phyloP scores from a whole-genome alignment of 2,113 vertebrate genomes.

The Pyrgilauda ruficollis region DNA sequence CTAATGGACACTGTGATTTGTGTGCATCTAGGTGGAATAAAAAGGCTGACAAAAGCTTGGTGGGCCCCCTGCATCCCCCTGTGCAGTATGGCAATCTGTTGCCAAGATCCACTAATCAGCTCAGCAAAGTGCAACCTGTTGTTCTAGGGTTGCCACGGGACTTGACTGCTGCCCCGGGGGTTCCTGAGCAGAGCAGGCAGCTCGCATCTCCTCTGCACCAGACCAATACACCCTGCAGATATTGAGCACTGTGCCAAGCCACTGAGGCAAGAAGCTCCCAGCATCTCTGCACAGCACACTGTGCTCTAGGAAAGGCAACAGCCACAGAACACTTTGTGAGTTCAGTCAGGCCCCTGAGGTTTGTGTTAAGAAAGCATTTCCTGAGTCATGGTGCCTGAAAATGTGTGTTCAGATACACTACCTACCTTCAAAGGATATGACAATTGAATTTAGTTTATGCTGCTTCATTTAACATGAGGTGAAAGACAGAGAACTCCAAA shows the following conservation, averaged over 20 bases:
- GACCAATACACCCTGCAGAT: rapidly evolving
- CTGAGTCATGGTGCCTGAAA: not conserved
- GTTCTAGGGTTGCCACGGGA: not conserved
- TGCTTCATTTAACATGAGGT: not conserved
- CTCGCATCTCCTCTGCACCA: not conserved
- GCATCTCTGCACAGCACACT: no score
- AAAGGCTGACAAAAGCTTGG: not conserved
- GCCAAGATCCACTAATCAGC: not conserved
- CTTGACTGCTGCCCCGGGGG: not conserved
- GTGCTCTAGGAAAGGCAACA: not conserved
- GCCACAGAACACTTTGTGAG: rapidly evolving
- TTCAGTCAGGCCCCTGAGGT: rapidly evolving
- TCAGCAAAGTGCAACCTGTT: not conserved
- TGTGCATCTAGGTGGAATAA: not conserved
- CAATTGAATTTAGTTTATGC: not conserved
- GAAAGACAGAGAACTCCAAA: not conserved
- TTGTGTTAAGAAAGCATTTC: not conserved
- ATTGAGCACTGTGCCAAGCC: not conserved
- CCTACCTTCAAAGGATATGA: not conserved
- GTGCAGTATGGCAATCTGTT: not conserved
- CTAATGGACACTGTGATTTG: not conserved
- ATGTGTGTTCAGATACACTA: not conserved
- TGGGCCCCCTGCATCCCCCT: no score
- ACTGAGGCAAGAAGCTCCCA: not conserved
- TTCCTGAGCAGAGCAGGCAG: not conserved